Percentiles rank a stretch among this genome's conserved stretches.
Conservation (phyloP, 2,888 invertebrate species). For the Leptopilina drosophilae region DNA sequence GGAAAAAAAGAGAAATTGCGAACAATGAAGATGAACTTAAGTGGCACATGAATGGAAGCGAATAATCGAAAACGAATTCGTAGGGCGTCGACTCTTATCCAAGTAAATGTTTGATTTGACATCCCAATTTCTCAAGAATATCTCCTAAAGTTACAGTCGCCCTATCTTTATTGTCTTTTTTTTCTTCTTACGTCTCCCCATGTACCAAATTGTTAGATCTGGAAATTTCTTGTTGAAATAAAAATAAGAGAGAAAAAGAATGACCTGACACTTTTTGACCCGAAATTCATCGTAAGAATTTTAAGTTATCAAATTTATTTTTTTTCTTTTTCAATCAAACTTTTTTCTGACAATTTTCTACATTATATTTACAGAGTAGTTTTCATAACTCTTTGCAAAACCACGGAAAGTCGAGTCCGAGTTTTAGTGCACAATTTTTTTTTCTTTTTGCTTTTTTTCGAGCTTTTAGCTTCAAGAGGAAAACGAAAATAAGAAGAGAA, state of each 20-base stretch:
- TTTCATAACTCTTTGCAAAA: neutral
- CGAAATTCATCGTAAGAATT: too few relatives aligned
- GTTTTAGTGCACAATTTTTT: neutral
- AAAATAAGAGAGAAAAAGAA: neutral
- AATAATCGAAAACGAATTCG: constrained; percentile 36
- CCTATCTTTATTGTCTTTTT: constrained; percentile 16
- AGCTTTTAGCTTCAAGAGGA: neutral
- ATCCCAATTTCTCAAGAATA: constrained; percentile 26
- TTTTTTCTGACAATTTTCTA: too few relatives aligned
- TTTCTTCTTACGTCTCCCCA: neutral
- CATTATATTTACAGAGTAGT: too few relatives aligned
- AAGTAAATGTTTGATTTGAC: constrained; percentile 5
- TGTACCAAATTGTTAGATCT: neutral
- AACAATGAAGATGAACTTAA: constrained; percentile 12
- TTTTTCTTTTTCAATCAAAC: neutral
- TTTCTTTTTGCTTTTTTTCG: neutral
- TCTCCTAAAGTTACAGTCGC: neutral
- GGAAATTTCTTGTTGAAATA: constrained; percentile 2
- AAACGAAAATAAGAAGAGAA: neutral
- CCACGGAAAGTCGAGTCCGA: neutral
- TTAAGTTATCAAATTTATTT: too few relatives aligned
- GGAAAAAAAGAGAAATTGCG: neutral
- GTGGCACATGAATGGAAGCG: constrained; percentile 15
- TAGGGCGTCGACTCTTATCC: constrained; percentile 24
- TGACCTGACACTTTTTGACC: too few relatives aligned